These are phyloP conservation scores for Avahi laniger DNA, from an alignment of 2,797 vertebrate genomes.

Conservation along the genomic window DNA sequence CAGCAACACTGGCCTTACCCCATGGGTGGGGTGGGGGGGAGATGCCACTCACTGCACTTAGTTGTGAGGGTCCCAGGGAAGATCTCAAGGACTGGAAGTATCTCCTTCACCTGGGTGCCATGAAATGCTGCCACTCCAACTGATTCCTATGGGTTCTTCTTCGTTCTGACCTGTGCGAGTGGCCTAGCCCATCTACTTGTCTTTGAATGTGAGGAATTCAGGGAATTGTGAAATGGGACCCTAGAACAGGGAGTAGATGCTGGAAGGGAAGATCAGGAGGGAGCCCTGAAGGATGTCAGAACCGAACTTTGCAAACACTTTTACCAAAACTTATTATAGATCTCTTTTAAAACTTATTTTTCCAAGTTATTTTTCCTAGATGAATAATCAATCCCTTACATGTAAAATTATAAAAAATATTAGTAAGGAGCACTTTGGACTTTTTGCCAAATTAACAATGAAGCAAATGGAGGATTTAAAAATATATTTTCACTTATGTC, in stretches of 20 bases:
- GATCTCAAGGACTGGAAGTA: no score
- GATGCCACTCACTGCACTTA: neutral
- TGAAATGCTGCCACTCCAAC: neutral
- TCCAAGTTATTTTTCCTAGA: neutral
- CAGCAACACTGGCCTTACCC: neutral
- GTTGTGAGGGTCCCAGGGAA: neutral
- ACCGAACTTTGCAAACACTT: neutral
- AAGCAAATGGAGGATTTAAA: neutral
- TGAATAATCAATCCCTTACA: neutral
- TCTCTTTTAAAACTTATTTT: neutral
- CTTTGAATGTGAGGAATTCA: neutral
- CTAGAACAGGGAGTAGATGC: neutral
- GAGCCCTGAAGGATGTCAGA: neutral
- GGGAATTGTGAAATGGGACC: neutral
- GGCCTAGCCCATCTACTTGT: neutral
- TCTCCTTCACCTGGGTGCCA: no score
- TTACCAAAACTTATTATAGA: neutral
- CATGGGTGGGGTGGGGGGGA: neutral
- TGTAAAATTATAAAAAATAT: neutral
- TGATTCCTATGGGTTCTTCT: neutral
- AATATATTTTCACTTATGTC: neutral
- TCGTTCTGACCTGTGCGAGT: neutral
- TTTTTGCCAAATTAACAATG: constrained; percentile 2
- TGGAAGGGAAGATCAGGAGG: neutral
- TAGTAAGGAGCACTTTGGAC: neutral